A percentile compares a stretch with the other conserved stretches of the same genome.
These are phyloP conservation scores for Zaprionus vittiger DNA, from an alignment of 1,140 invertebrate genomes.

Conservation along the genomic window DNA sequence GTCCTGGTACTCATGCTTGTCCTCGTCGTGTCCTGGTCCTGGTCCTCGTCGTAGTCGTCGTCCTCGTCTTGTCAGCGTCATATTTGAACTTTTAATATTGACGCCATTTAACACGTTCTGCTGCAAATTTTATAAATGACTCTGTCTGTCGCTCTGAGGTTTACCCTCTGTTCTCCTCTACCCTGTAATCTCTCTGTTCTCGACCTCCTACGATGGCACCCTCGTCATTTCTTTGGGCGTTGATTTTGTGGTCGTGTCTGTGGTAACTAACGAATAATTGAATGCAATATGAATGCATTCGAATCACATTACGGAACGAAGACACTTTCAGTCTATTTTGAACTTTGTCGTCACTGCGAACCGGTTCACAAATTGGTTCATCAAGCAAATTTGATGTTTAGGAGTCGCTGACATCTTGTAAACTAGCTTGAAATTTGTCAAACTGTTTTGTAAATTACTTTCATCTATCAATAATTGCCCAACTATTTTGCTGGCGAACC, in stretches of 20 bases:
- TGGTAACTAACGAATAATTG: slow-evolving; percentile 40
- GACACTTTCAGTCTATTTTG: slow-evolving; percentile 14
- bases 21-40: slow-evolving; percentile 90
- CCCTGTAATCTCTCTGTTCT: neutral
- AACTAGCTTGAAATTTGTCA: neutral
- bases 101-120: slow-evolving; percentile 97
- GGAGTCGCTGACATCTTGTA: neutral
- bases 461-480: neutral
- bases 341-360: neutral
- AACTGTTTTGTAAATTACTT: neutral
- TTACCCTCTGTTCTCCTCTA: neutral
- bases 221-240: slow-evolving; percentile 15
- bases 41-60: slow-evolving; percentile 89
- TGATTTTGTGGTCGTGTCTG: slow-evolving; percentile 33
- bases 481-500: neutral
- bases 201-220: neutral
- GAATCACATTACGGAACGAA: slow-evolving; percentile 13
- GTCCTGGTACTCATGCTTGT: neutral
- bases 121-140: slow-evolving; percentile 87
- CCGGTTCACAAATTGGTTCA: slow-evolving; percentile 8
- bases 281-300: slow-evolving; percentile 46
- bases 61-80: slow-evolving; percentile 91
- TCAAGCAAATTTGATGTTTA: neutral
- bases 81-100: slow-evolving; percentile 84
- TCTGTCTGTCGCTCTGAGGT: slow-evolving; percentile 46